Evolutionary conservation across 2,888 invertebrate genomes (phyloP), one percentile per base, ranked within the genome.

Genomic region (Ptycholaimellus sp.): DNA sequence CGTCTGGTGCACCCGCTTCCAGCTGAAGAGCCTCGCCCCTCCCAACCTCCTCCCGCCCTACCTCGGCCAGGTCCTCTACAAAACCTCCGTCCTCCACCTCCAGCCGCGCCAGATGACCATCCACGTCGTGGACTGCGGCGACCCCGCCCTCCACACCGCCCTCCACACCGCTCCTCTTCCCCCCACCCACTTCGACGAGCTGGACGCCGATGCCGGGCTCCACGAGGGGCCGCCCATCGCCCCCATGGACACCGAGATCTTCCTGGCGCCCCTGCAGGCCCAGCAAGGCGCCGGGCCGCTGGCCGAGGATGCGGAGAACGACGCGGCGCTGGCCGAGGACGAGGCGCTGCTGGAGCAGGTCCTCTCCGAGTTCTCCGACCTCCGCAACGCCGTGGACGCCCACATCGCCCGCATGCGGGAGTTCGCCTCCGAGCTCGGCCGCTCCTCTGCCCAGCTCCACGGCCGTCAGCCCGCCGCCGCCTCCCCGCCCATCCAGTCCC

Each of bases 1-100:
- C 61, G 85, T 96, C 53, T 96, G 93, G 93, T 96, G 93, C 39
- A 96, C 93, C 16, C 85, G 87, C 64, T 96, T 96, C 64, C 83
- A 85, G 68, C 80, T 96, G 59, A 78, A 82, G 57, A 87, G 87
- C 22, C 67, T 83, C 47, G 76, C 78, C 13, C n/a, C n/a, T n/a
- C 72, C 74, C 59, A 74, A 76, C 45, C 76, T 81, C 44, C 48
- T 65, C 37, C 87, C 90, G 13, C 75, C 80, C 30, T 81, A 82
- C 63, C 69, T 93, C 49, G 90, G 87, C 27, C n/a, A n/a, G n/a
- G 59, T 66, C 31, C 80, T 83, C 6, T 96, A 96, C 65, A 85
- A 90, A 63, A 93, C 93, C 11, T 87, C 85, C 36, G 68, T 96
- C 41, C 68, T 96, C 39, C 96, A 96, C 61, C 70, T 96, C 38